Evolutionary conservation across 2,113 vertebrate species (phyloP).

Genomic region (Hemicordylus capensis): DNA sequence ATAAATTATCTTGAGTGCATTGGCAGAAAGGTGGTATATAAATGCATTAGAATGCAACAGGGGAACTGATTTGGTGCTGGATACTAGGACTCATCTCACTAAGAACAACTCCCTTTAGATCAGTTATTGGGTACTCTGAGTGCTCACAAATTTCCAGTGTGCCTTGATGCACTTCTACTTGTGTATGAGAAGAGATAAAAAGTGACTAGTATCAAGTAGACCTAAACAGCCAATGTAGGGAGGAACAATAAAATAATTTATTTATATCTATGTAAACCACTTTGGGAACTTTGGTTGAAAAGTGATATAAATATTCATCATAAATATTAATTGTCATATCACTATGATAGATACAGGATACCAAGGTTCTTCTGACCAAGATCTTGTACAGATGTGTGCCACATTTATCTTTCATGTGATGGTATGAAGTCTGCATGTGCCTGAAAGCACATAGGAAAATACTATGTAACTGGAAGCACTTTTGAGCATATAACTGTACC

Average conservation of each 20-base stretch:
- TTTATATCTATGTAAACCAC: too few species aligned
- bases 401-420: too few species aligned
- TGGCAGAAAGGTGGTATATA: neutral
- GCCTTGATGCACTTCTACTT: neutral
- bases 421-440: neutral
- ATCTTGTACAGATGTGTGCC: neutral
- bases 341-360: neutral
- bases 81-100: neutral
- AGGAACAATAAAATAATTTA: too few species aligned
- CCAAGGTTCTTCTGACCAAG: neutral
- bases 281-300: too few species aligned
- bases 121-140: accelerated
- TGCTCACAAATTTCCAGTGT: neutral
- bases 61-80: neutral
- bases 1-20: neutral
- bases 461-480: neutral
- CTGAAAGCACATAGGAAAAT: neutral
- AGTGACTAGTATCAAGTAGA: neutral
- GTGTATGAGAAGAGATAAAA: neutral
- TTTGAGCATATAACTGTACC: neutral
- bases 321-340: too few species aligned
- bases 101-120: neutral
- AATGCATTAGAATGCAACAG: neutral
- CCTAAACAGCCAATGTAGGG: neutral
- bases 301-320: too few species aligned